Evolutionary conservation across 2,113 vertebrate genomes (phyloP).

Genomic region (Panthera leo): DNA sequence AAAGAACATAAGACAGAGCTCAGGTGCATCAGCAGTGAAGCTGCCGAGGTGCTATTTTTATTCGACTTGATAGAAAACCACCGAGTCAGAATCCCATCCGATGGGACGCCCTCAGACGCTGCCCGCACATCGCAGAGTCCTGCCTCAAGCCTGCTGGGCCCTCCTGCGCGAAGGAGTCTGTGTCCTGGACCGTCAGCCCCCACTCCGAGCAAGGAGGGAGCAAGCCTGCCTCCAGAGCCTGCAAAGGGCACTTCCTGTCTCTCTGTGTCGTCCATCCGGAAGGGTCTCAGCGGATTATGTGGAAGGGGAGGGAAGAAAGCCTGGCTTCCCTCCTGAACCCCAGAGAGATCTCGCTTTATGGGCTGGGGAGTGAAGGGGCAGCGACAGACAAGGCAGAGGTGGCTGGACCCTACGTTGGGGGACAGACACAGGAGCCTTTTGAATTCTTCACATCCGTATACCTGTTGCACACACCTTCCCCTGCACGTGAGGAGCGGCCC

Average conservation of each 20-base stretch:
- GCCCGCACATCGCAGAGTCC: fast-evolving
- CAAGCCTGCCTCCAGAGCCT: background rate
- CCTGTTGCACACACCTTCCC: background rate
- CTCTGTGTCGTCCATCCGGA: background rate
- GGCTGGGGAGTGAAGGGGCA: background rate
- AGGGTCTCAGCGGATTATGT: background rate
- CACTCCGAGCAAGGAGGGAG: background rate
- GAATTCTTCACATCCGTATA: background rate
- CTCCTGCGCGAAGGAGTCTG: background rate
- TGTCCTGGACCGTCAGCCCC: too few species aligned
- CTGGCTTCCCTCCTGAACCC: too few species aligned
- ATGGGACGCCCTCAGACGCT: fast-evolving
- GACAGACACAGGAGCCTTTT: too few species aligned
- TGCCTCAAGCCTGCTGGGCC: background rate
- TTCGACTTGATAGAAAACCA: fast-evolving
- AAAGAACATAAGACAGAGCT: fast-evolving
- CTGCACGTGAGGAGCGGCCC: background rate
- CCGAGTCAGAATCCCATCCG: background rate
- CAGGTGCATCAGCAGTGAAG: fast-evolving
- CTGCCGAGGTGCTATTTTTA: fast-evolving
- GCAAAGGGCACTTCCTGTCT: background rate
- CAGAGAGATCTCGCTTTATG: fast-evolving
- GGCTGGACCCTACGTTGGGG: background rate
- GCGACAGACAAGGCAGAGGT: too few species aligned
- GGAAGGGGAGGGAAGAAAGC: fast-evolving